Conservation (phyloP, 1,140 invertebrate species). For the Sminthurinus signatus region DNA sequence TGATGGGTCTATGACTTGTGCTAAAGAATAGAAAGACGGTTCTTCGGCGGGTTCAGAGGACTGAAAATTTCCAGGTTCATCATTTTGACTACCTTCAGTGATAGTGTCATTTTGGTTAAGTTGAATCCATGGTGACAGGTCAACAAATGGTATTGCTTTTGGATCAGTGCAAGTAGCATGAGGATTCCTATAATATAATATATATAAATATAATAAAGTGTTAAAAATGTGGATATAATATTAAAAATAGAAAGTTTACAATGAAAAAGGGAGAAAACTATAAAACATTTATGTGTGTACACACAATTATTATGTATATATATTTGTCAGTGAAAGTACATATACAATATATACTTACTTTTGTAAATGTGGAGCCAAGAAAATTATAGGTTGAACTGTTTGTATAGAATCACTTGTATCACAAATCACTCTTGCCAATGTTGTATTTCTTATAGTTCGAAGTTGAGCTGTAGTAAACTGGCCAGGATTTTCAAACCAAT, state of each 20-base stretch:
- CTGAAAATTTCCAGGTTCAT: too few relatives aligned
- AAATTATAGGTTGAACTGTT: slow-evolving; percentile 45
- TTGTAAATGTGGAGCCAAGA: slow-evolving; percentile 40
- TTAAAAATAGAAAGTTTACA: neutral
- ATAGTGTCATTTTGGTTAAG: neutral
- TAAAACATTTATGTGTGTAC: neutral
- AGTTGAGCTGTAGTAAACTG: slow-evolving; percentile 63
- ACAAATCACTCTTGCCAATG: slow-evolving; percentile 60
- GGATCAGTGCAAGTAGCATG: slow-evolving; percentile 22
- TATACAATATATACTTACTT: slow-evolving; percentile 22
- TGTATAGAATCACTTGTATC: slow-evolving; percentile 58
- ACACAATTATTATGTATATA: too few relatives aligned
- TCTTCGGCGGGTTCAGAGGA: slow-evolving; percentile 9
- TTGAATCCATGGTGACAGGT: slow-evolving; percentile 22
- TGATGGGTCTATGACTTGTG: neutral
- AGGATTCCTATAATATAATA: slow-evolving; percentile 22
- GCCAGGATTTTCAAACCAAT: slow-evolving; percentile 68
- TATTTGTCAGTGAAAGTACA: neutral
- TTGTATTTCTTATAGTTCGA: slow-evolving; percentile 56
- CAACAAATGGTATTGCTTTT: slow-evolving; percentile 16
- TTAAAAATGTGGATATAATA: neutral
- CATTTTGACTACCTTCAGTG: neutral
- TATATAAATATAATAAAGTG: neutral
- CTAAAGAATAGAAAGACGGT: slow-evolving; percentile 19
- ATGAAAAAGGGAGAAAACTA: neutral